Conservation (phyloP, 2,797 vertebrate species). For the Harpagifer antarcticus region DNA sequence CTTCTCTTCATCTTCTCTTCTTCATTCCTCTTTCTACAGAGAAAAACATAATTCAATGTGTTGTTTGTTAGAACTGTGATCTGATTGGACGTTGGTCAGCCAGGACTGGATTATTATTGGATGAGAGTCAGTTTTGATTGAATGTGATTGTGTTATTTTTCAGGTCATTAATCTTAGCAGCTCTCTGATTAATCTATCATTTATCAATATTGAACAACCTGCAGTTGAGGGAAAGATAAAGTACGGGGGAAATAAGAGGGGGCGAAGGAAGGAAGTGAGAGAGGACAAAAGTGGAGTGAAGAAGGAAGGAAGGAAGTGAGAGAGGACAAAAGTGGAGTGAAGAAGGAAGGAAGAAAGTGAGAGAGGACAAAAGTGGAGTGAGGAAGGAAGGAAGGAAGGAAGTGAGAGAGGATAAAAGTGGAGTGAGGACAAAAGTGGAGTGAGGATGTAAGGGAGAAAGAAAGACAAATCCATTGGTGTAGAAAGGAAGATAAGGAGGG, state of each 20-base stretch:
- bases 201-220: constrained; percentile 58
- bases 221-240: constrained; percentile 6
- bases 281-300: too few species aligned
- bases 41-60: neutral
- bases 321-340: neutral
- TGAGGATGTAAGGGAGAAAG: neutral
- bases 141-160: neutral
- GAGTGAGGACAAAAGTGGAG: neutral
- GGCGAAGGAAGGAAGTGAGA: neutral
- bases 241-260: neutral
- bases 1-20: constrained; percentile 6
- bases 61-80: neutral
- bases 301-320: neutral
- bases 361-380: neutral
- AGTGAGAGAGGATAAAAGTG: too few species aligned
- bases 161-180: constrained; percentile 31
- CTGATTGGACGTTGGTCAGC: constrained; percentile 25
- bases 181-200: constrained; percentile 56
- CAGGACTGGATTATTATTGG: constrained; percentile 30
- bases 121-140: neutral
- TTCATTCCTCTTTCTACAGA: neutral
- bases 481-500: neutral
- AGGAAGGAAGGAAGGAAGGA: neutral
- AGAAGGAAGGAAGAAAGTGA: too few species aligned
- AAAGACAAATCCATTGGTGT: too few species aligned